phyloP scores from a whole-genome alignment of 2,113 vertebrate species.

The Rhinogobius similis region DNA sequence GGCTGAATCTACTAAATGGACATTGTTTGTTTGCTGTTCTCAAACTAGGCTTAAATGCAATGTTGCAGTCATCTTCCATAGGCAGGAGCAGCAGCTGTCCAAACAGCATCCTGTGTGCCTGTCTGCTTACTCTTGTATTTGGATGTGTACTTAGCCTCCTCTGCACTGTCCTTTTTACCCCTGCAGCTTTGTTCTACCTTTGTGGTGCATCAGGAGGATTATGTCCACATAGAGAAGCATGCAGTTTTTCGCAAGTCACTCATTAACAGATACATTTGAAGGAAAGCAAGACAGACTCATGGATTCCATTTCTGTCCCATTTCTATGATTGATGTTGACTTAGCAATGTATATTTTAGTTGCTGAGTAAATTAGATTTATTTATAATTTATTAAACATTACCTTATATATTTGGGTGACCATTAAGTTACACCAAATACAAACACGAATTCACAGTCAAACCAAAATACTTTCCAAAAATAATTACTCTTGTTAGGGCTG shows the following conservation, averaged over 20 bases:
- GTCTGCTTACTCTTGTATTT: conserved; percentile 75
- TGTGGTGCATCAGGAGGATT: conserved; percentile 68
- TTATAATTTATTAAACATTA: too few species aligned
- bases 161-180: conserved; percentile 73
- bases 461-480: too few species aligned
- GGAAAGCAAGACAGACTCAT: conserved; percentile 22
- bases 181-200: conserved; percentile 75
- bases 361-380: not conserved
- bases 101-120: conserved; percentile 77
- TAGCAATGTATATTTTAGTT: not conserved
- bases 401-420: too few species aligned
- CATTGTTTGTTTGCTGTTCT: conserved; percentile 57
- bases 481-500: too few species aligned
- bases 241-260: conserved; percentile 52
- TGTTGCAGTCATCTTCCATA: conserved; percentile 70
- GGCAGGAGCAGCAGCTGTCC: conserved; percentile 77
- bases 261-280: conserved; percentile 53
- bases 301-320: conserved; percentile 29
- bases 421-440: too few species aligned
- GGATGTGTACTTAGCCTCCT: conserved; percentile 78
- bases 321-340: not conserved
- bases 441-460: too few species aligned
- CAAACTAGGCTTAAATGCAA: conserved; percentile 63
- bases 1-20: conserved; percentile 22
- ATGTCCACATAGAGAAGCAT: conserved; percentile 53